A percentile compares a stretch with the other conserved stretches of the same genome.
These are phyloP conservation scores for Hyppa rectilinea DNA, from an alignment of 2,888 invertebrate species.

Conservation along the genomic window DNA sequence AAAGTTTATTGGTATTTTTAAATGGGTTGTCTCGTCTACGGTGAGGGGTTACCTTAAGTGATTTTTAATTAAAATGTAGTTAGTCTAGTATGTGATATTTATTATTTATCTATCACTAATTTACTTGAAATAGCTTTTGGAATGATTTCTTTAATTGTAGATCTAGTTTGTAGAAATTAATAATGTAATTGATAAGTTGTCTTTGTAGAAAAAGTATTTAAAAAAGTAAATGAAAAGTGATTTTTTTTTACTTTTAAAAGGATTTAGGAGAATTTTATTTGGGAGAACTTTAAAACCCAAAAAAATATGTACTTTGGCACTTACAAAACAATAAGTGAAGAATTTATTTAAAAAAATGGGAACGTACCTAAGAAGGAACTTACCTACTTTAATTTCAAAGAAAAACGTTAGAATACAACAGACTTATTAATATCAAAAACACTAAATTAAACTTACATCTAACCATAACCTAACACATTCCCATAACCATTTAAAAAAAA, in stretches of 20 bases:
- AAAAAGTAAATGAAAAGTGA: too few relatives aligned
- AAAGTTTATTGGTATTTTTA: constrained; percentile 58
- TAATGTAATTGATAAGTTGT: background rate
- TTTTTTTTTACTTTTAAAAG: too few relatives aligned
- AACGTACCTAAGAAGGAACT: too few relatives aligned
- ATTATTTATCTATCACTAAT: background rate
- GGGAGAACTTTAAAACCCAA: too few relatives aligned
- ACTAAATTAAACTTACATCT: background rate
- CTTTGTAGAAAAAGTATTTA: background rate
- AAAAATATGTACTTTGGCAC: too few relatives aligned
- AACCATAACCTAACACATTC: background rate
- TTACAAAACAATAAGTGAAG: background rate
- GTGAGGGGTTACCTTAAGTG: background rate
- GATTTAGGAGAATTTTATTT: too few relatives aligned
- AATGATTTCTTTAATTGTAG: background rate
- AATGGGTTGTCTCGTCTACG: constrained; percentile 39
- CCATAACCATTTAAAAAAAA: constrained; percentile 57
- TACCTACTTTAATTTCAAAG: background rate
- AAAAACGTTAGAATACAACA: background rate
- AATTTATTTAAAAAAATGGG: background rate
- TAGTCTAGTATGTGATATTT: background rate
- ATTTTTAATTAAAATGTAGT: constrained; percentile 1
- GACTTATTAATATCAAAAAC: background rate
- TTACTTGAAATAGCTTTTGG: background rate
- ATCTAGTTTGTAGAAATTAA: background rate